Conservation (phyloP, 1,140 invertebrate genomes). For the Macrostomum lignano region DNA sequence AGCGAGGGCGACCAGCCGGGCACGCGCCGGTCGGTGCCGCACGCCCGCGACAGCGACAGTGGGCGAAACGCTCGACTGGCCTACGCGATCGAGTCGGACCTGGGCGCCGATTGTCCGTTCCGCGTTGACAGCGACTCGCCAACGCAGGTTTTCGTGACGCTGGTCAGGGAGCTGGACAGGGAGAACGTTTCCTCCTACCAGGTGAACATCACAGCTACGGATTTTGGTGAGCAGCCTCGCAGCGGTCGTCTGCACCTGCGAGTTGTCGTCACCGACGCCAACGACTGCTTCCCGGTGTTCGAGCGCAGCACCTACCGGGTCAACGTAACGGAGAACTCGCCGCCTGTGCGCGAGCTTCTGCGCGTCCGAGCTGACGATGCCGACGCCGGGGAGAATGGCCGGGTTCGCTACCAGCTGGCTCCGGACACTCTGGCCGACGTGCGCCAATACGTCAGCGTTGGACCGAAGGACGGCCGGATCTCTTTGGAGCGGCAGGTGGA, state of each 20-base stretch:
- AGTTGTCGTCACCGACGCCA: not conserved
- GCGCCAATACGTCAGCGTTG: too few relatives aligned
- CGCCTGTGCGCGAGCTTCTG: not conserved
- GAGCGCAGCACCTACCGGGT: not conserved
- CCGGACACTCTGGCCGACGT: too few relatives aligned
- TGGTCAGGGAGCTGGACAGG: too few relatives aligned
- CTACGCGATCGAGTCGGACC: not conserved
- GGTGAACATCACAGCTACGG: not conserved
- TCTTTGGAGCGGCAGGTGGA: too few relatives aligned
- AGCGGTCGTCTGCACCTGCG: not conserved
- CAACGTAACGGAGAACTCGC: not conserved
- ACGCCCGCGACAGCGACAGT: not conserved
- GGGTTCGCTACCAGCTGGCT: not conserved
- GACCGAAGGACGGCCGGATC: too few relatives aligned
- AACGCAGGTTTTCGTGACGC: not conserved
- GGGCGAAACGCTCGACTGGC: not conserved
- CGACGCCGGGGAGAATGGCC: slow-evolving; percentile 1
- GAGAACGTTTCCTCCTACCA: not conserved
- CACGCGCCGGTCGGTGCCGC: not conserved
- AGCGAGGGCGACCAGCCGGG: not conserved
- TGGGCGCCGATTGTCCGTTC: too few relatives aligned
- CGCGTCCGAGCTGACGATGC: not conserved
- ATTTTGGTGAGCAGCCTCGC: not conserved
- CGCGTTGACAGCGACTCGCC: not conserved
- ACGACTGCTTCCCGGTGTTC: not conserved